Conservation (phyloP, 1,140 invertebrate genomes). For the Drosophila subobscura region DNA sequence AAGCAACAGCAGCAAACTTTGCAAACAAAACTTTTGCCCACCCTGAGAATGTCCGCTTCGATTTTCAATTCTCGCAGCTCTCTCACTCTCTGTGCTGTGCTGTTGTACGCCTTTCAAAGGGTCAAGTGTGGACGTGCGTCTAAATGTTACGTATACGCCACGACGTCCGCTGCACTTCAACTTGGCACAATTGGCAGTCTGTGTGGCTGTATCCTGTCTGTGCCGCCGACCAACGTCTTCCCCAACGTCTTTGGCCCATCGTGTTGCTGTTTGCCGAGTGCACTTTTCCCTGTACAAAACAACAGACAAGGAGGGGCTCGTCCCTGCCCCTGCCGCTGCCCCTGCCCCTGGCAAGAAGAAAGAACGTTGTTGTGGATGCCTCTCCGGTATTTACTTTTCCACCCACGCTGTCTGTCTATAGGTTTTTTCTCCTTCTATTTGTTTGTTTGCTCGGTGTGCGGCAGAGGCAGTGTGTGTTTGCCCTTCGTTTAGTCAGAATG, state of each 20-base stretch:
- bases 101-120: conserved; percentile 50
- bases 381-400: conserved; percentile 58
- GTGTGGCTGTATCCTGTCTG: neutral
- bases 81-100: too few species aligned
- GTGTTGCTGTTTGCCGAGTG: conserved; percentile 58
- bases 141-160: conserved; percentile 78
- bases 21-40: conserved; percentile 41
- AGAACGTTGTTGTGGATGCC: conserved; percentile 4
- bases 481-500: conserved; percentile 71
- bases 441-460: conserved; percentile 28
- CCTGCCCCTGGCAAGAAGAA: neutral
- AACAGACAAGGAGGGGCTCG: conserved; percentile 20
- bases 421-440: conserved; percentile 32
- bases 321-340: too few species aligned
- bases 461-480: conserved; percentile 67
- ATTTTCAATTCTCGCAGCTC: conserved; percentile 45
- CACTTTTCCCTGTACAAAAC: conserved; percentile 53
- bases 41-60: conserved; percentile 34
- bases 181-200: too few species aligned
- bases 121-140: conserved; percentile 76
- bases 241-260: conserved; percentile 14
- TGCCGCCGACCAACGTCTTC: neutral
- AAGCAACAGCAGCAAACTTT: conserved; percentile 61
- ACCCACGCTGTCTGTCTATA: conserved; percentile 41
- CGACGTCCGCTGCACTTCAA: conserved; percentile 57